Conservation (phyloP, 2,113 vertebrate species). For the Aegithalos caudatus region DNA sequence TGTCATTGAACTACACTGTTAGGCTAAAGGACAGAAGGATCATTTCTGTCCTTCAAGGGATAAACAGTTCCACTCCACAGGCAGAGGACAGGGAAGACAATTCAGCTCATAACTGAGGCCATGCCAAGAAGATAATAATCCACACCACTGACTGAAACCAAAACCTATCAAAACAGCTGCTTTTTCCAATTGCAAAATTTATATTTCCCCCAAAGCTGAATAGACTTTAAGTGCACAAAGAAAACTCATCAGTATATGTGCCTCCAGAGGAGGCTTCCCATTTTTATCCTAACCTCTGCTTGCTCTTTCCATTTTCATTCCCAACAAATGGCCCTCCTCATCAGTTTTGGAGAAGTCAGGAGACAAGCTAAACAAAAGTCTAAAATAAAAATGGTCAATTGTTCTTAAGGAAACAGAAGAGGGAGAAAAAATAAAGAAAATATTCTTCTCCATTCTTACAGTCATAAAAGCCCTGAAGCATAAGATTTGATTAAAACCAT, state of each 20-base stretch:
- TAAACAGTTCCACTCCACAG: not conserved
- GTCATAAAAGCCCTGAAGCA: constrained; percentile 17
- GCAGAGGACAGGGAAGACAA: not conserved
- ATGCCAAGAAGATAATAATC: not conserved
- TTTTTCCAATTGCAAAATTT: not conserved
- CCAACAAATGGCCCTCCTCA: not conserved
- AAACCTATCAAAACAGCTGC: not conserved
- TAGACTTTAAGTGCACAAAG: not conserved
- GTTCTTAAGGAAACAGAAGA: not conserved
- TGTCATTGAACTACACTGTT: not conserved
- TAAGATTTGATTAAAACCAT: constrained; percentile 1
- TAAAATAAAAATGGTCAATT: not conserved
- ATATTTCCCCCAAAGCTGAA: not conserved
- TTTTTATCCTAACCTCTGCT: not conserved
- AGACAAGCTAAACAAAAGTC: not conserved
- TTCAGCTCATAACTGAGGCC: not conserved
- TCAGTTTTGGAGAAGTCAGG: not conserved
- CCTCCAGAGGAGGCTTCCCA: not conserved
- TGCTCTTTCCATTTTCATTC: not conserved
- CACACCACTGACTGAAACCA: not conserved
- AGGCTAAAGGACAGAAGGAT: constrained; percentile 29
- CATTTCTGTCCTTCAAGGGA: constrained; percentile 12
- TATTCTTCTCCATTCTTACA: not conserved
- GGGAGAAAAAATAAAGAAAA: not conserved
- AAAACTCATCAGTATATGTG: not conserved